Evolutionary conservation across 2,113 vertebrate genomes (phyloP).

Genomic region (Anser brachyrhynchus): DNA sequence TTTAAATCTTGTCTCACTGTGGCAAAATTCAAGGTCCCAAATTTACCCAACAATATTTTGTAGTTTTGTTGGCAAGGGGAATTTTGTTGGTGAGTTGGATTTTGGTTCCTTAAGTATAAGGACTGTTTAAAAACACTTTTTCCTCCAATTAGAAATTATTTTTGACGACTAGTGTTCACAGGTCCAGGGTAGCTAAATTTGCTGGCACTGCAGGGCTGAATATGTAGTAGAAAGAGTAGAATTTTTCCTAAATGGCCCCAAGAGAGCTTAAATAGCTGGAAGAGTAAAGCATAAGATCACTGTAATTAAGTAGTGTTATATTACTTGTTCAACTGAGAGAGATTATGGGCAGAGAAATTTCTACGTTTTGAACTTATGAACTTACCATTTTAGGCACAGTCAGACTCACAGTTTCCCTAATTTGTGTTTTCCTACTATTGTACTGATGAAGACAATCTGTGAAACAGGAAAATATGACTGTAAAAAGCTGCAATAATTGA

Average conservation of each 20-base stretch:
- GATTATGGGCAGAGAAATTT: background rate
- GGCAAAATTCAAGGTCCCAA: background rate
- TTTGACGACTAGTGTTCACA: background rate
- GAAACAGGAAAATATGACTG: background rate
- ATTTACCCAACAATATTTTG: background rate
- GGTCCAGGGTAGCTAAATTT: background rate
- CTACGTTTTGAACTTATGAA: background rate
- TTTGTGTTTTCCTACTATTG: background rate
- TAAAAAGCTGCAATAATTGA: background rate
- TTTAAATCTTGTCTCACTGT: background rate
- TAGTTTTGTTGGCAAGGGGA: background rate
- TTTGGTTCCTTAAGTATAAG: background rate
- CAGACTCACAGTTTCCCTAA: background rate
- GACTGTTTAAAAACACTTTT: background rate
- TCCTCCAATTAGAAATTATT: background rate
- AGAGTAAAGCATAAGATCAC: background rate
- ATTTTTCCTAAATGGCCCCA: background rate
- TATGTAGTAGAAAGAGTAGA: background rate
- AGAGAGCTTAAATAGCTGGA: background rate
- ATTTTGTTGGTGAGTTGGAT: background rate
- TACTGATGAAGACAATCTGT: background rate
- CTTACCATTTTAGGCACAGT: background rate
- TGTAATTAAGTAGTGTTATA: constrained; percentile 2
- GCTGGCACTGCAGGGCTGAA: background rate
- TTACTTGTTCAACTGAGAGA: background rate